Percentiles rank a stretch among this genome's conserved stretches.
These are phyloP conservation scores for Silurus glanis DNA, from an alignment of 2,113 vertebrate genomes.

Conservation along the genomic window DNA sequence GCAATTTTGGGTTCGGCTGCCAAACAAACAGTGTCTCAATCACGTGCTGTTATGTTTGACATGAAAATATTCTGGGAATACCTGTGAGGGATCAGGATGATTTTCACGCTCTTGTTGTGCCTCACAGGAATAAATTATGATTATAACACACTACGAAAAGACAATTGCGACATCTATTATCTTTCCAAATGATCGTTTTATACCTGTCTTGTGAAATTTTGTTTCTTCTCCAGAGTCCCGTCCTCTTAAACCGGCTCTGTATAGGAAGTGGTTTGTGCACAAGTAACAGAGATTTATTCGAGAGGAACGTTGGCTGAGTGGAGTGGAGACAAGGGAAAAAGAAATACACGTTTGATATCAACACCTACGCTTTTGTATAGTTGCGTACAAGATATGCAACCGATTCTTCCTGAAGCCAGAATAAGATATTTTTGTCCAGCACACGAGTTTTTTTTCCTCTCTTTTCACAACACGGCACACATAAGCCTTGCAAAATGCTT, in stretches of 20 bases:
- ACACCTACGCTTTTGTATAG: background rate
- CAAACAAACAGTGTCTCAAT: background rate
- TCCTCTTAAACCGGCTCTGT: background rate
- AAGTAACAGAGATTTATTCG: background rate
- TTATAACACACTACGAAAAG: background rate
- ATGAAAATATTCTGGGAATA: background rate
- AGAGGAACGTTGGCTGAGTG: background rate
- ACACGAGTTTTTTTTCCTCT: background rate
- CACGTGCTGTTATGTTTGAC: background rate
- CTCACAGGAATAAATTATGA: background rate
- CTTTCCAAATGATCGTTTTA: background rate
- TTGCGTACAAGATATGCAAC: background rate
- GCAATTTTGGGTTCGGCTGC: background rate
- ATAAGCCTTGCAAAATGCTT: background rate
- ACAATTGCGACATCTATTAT: background rate
- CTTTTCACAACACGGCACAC: conserved; percentile 28
- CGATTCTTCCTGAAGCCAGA: background rate
- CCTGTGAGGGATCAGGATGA: background rate
- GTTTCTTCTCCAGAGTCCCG: background rate
- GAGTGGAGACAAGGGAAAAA: background rate
- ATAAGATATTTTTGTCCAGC: conserved; percentile 2
- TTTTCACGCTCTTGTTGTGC: background rate
- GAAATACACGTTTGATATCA: background rate
- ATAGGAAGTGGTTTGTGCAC: background rate
- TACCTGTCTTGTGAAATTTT: background rate